A percentile compares a stretch with the other conserved stretches of the same genome.
Conservation (phyloP, 1,140 invertebrate species). For the Callitettix versicolor region DNA sequence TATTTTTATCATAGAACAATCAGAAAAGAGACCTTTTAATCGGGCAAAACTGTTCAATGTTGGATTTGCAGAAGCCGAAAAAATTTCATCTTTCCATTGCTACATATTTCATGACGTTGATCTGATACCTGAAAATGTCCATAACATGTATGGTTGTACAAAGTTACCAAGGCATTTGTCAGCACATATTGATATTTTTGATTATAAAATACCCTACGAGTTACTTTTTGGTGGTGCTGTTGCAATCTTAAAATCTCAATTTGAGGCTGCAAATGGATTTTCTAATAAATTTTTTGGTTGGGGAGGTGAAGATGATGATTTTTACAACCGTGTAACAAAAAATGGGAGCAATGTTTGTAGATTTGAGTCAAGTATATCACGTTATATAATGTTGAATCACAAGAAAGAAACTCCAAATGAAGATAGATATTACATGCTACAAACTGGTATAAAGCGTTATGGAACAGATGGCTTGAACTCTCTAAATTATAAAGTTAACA, state of each 20-base stretch:
- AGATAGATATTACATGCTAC: constrained; percentile 30
- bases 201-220: constrained; percentile 66
- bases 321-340: constrained; percentile 38
- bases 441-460: constrained; percentile 41
- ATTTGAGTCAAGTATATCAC: constrained; percentile 57
- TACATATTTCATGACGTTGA: constrained; percentile 94
- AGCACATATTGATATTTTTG: constrained; percentile 79
- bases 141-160: constrained; percentile 87
- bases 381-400: constrained; percentile 68
- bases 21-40: constrained; percentile 69
- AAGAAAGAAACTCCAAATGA: constrained; percentile 42
- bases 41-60: constrained; percentile 89
- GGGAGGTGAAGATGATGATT: constrained; percentile 85
- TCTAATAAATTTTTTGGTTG: constrained; percentile 82
- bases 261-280: constrained; percentile 78
- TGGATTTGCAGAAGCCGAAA: constrained; percentile 66
- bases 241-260: constrained; percentile 57
- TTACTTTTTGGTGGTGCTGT: constrained; percentile 68
- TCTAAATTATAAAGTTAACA: constrained; percentile 38
- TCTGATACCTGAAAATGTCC: constrained; percentile 75
- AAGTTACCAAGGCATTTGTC: constrained; percentile 83
- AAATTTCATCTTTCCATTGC: constrained; percentile 63
- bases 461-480: constrained; percentile 58
- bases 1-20: constrained; percentile 88
- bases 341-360: constrained; percentile 48